Percentiles rank a stretch among this genome's conserved stretches.
Evolutionary conservation across 1,140 invertebrate genomes (phyloP).

Genomic region (Eciton burchellii): DNA sequence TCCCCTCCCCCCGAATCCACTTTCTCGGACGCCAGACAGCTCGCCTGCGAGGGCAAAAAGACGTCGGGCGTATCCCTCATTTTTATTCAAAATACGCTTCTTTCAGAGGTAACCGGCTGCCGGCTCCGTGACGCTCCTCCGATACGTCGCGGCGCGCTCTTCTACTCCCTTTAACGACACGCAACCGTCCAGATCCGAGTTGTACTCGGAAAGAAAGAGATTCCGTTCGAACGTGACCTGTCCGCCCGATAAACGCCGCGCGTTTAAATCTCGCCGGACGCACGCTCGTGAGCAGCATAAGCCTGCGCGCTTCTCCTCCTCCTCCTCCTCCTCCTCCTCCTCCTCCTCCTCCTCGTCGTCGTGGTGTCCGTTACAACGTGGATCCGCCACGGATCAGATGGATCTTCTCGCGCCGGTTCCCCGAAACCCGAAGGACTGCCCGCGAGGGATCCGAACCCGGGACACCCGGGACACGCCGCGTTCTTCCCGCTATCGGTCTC

Average conservation of each 20-base stretch:
- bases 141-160: slow-evolving; percentile 54
- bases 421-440: background rate
- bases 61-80: slow-evolving; percentile 30
- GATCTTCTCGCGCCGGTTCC: background rate
- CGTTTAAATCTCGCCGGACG: slow-evolving; percentile 71
- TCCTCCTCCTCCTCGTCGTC: no score
- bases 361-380: slow-evolving; percentile 66
- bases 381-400: no score
- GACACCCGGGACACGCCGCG: slow-evolving; percentile 33
- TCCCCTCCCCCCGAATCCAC: no score
- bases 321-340: no score
- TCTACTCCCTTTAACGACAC: slow-evolving; percentile 26
- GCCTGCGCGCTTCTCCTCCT: slow-evolving; percentile 58
- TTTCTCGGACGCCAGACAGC: slow-evolving; percentile 50
- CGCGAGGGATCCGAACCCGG: background rate
- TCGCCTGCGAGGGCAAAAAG: slow-evolving; percentile 35
- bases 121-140: slow-evolving; percentile 61
- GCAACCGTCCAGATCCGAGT: slow-evolving; percentile 59
- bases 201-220: slow-evolving; percentile 59
- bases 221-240: slow-evolving; percentile 67
- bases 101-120: slow-evolving; percentile 40
- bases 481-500: slow-evolving; percentile 74
- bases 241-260: slow-evolving; percentile 63
- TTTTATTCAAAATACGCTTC: slow-evolving; percentile 68
- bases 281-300: slow-evolving; percentile 71